phyloP scores from a whole-genome alignment of 2,113 vertebrate species.

The Amphiprion ocellaris region DNA sequence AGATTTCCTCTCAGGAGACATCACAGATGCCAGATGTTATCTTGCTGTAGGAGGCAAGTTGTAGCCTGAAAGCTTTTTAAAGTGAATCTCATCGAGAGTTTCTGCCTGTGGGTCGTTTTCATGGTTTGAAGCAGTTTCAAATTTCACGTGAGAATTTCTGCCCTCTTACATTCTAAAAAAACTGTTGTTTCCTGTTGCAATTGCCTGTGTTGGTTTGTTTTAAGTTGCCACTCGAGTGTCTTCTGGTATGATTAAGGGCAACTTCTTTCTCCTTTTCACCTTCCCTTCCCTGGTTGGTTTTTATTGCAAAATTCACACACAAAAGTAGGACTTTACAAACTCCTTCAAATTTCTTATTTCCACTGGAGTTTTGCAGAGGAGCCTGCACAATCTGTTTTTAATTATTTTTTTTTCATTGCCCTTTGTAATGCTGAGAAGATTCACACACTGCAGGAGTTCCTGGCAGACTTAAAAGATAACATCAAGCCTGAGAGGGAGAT shows the following conservation, averaged over 20 bases:
- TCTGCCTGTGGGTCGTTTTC: not conserved
- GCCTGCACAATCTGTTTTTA: not conserved
- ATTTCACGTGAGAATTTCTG: not conserved
- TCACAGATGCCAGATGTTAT: not conserved
- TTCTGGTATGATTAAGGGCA: not conserved
- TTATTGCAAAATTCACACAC: not conserved
- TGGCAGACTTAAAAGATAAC: not conserved
- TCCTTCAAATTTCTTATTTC: not conserved
- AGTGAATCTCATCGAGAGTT: not conserved
- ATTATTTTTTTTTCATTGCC: not conserved
- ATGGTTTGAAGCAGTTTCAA: not conserved
- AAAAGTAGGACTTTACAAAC: not conserved
- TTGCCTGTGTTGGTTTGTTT: not conserved
- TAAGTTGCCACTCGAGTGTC: not conserved
- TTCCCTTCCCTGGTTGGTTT: not conserved
- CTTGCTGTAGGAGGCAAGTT: not conserved
- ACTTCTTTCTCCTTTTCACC: not conserved
- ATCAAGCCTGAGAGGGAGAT: not conserved
- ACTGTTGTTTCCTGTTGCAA: conserved; percentile 31
- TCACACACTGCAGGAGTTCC: not conserved
- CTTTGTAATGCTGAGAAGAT: not conserved
- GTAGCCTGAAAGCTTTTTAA: not conserved
- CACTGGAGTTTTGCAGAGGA: not conserved
- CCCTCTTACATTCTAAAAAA: not conserved
- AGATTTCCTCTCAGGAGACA: not conserved